These are phyloP conservation scores for Holothuria scabra DNA, from an alignment of 53 echinoderm and acorn worm genomes.

Conservation along the genomic window DNA sequence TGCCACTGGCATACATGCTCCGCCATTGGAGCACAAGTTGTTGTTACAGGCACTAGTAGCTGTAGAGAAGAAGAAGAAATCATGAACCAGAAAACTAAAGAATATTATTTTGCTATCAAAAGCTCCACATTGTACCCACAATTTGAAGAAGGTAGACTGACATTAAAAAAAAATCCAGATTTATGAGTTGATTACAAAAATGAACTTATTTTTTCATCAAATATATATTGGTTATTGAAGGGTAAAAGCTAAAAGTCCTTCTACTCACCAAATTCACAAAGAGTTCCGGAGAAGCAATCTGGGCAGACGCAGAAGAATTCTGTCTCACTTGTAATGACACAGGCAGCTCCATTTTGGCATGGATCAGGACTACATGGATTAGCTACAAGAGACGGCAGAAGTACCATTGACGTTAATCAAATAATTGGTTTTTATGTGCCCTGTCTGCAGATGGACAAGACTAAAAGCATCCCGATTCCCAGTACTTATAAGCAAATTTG, in stretches of 20 bases:
- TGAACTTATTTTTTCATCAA: no score
- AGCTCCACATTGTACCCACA: not conserved
- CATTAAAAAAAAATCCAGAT: no score
- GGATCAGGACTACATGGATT: conserved; percentile 75
- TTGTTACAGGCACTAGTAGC: conserved; percentile 21
- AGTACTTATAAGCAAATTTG: no score
- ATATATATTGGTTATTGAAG: no score
- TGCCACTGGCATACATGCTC: conserved; percentile 57
- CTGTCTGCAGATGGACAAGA: no score
- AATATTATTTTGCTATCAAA: not conserved
- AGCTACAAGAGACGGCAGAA: conserved; percentile 43
- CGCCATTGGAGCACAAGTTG: conserved; percentile 63
- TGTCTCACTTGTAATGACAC: conserved; percentile 64
- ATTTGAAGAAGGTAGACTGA: no score
- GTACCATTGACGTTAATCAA: no score
- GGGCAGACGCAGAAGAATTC: conserved; percentile 77
- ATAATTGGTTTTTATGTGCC: no score
- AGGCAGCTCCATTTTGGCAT: conserved; percentile 84
- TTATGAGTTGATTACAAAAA: no score
- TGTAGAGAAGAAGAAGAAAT: not conserved
- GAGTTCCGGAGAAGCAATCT: conserved; percentile 65
- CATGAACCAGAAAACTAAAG: not conserved
- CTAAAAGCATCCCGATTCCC: no score
- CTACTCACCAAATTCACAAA: conserved; percentile 70
- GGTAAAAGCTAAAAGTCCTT: no score